phyloP scores from a whole-genome alignment of 2,797 vertebrate species.

The Pangasius macronema region DNA sequence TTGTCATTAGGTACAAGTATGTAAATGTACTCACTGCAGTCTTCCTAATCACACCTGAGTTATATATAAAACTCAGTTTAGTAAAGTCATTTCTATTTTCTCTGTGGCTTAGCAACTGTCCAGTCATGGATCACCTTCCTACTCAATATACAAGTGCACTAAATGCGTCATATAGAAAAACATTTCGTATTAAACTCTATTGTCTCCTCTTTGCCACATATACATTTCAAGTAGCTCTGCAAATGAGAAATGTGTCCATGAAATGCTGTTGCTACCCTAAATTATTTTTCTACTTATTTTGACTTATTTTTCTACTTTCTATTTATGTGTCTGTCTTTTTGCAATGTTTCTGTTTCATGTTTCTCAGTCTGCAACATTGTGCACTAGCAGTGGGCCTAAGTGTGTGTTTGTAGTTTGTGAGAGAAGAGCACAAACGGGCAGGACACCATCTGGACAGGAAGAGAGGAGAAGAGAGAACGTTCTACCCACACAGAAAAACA shows the following conservation, averaged over 20 bases:
- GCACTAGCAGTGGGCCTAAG: background rate
- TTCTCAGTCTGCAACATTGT: background rate
- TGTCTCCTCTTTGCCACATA: background rate
- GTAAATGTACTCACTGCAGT: background rate
- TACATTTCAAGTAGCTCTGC: background rate
- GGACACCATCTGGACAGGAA: slow-evolving; percentile 50
- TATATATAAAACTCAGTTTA: background rate
- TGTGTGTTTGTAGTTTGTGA: slow-evolving; percentile 34
- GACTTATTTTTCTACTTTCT: too few species aligned
- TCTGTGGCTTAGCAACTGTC: background rate
- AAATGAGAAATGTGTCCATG: background rate
- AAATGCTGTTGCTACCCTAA: background rate
- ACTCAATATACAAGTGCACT: background rate
- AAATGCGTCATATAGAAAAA: background rate
- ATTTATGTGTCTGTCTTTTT: background rate
- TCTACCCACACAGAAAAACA: slow-evolving; percentile 40
- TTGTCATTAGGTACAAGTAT: too few species aligned
- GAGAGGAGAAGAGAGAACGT: slow-evolving; percentile 35
- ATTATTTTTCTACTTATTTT: background rate
- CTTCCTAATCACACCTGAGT: background rate
- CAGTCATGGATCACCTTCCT: background rate
- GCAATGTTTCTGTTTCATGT: background rate
- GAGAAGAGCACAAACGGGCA: slow-evolving; percentile 19
- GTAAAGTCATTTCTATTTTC: background rate
- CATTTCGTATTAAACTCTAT: background rate